A percentile compares a stretch with the other conserved stretches of the same genome.
Conservation (phyloP, 2,797 vertebrate genomes). For the Delichon dasypus region DNA sequence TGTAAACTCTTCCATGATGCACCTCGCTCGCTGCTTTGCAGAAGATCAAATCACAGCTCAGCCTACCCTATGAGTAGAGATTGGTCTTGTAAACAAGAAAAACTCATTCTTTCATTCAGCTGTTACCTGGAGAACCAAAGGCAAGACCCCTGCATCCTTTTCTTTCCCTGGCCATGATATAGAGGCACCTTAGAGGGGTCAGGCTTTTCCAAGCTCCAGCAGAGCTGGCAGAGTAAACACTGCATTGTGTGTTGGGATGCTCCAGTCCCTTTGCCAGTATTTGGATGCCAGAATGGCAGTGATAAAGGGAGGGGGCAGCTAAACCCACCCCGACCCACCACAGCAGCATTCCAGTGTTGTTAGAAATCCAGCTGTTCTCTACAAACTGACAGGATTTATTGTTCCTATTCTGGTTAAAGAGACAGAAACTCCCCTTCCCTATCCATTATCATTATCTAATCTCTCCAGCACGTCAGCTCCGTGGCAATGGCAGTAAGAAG, state of each 20-base stretch:
- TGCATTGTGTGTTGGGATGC: background rate
- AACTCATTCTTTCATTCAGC: background rate
- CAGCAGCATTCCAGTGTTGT: background rate
- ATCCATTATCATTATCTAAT: constrained; percentile 13
- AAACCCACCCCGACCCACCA: background rate
- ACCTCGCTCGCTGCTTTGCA: background rate
- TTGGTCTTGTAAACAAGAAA: background rate
- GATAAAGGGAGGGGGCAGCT: background rate
- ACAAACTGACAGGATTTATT: constrained; percentile 37
- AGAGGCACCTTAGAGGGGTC: background rate
- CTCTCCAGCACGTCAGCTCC: constrained; percentile 40
- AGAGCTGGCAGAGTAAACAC: background rate
- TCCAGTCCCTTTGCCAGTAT: background rate
- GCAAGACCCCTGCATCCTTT: background rate
- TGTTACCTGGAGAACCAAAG: background rate
- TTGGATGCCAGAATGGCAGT: background rate
- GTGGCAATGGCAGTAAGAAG: constrained; percentile 8
- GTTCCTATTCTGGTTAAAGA: constrained; percentile 25
- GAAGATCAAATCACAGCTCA: background rate
- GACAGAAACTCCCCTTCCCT: constrained; percentile 40
- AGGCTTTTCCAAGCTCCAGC: background rate
- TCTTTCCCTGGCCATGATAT: background rate
- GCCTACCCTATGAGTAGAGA: background rate
- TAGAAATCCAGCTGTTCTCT: constrained; percentile 29
- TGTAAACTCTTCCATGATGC: background rate